A percentile compares a stretch with the other conserved stretches of the same genome.
These are phyloP conservation scores for Anguilla rostrata DNA, from an alignment of 2,113 vertebrate genomes.

Conservation along the genomic window DNA sequence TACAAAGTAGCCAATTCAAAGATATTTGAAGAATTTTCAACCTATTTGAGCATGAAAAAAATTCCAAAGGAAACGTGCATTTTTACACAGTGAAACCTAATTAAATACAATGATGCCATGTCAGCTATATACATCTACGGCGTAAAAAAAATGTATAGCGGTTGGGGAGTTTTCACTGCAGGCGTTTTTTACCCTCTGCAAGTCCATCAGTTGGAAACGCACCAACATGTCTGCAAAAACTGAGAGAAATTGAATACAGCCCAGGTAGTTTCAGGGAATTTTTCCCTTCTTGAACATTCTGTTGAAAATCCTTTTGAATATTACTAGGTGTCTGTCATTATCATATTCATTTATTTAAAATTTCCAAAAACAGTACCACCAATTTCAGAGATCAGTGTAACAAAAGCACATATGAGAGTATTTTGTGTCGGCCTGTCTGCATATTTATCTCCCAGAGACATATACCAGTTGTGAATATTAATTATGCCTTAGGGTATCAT, in stretches of 20 bases:
- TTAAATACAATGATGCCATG: neutral
- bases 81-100: neutral
- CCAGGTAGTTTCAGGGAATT: conserved; percentile 51
- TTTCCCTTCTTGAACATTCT: neutral
- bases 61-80: neutral
- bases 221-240: conserved; percentile 77
- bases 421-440: neutral
- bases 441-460: neutral
- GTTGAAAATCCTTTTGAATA: neutral
- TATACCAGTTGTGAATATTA: neutral
- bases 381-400: neutral
- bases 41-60: neutral
- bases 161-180: conserved; percentile 59
- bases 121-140: neutral
- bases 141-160: neutral
- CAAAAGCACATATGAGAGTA: neutral
- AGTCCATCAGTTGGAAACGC: conserved; percentile 64
- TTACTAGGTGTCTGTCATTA: neutral
- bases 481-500: conserved; percentile 15
- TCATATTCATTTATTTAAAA: neutral
- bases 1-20: too few species aligned
- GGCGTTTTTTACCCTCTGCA: conserved; percentile 72
- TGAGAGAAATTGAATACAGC: conserved; percentile 74
- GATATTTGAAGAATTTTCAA: neutral
- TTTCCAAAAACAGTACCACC: conserved; percentile 34